Conservation (phyloP, 2,113 vertebrate genomes). For the Noctilio leporinus region DNA sequence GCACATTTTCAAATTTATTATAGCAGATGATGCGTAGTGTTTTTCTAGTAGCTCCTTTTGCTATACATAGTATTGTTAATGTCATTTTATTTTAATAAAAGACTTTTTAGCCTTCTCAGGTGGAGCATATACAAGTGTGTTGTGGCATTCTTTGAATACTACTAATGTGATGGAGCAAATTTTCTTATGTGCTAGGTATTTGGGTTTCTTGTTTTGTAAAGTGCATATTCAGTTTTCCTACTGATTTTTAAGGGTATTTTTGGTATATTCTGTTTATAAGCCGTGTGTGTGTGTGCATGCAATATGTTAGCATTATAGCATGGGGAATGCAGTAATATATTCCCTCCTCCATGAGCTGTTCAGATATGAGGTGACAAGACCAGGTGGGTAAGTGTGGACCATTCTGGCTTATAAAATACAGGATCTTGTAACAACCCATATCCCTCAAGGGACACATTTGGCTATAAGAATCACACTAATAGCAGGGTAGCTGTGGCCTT, state of each 20-base stretch:
- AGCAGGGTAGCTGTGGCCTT: neutral
- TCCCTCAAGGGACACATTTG: neutral
- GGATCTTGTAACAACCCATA: neutral
- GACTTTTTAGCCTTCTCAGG: neutral
- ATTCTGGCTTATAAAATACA: neutral
- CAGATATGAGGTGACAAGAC: neutral
- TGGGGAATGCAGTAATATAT: neutral
- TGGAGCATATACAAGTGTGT: neutral
- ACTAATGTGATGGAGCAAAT: neutral
- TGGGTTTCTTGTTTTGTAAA: neutral
- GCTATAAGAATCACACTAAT: neutral
- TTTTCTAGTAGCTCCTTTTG: constrained; percentile 2
- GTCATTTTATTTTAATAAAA: constrained; percentile 15
- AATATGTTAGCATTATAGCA: neutral
- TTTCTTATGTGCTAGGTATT: neutral
- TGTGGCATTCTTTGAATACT: neutral
- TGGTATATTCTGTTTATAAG: neutral
- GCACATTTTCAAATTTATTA: neutral
- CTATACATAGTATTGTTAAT: constrained; percentile 8
- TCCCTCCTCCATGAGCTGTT: neutral
- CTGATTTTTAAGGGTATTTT: neutral
- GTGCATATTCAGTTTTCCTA: neutral
- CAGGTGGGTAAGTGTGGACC: neutral
- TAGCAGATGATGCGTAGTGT: neutral
- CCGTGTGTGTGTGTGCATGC: neutral